Conservation (phyloP, 2,888 invertebrate species). For the Bombylius major region DNA sequence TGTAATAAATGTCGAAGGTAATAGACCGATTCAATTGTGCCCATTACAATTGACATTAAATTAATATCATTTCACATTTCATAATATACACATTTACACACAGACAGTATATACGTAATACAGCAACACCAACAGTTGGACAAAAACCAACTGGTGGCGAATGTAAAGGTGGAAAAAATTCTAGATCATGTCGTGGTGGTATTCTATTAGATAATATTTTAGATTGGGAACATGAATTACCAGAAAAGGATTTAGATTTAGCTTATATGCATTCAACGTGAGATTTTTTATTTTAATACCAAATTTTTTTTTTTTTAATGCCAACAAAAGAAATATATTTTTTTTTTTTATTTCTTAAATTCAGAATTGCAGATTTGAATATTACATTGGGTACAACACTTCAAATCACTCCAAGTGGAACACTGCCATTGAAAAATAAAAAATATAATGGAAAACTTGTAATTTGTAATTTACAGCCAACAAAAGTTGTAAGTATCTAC, state of each 20-base stretch:
- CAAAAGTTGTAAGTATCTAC: conserved; percentile 77
- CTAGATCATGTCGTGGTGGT: conserved; percentile 82
- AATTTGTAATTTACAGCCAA: conserved; percentile 94
- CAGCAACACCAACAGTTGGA: conserved; percentile 71
- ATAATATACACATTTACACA: background rate
- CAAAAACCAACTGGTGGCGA: conserved; percentile 51
- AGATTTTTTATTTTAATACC: conserved; percentile 1
- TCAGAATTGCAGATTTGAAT: conserved; percentile 81
- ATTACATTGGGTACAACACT: conserved; percentile 94
- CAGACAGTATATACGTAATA: conserved; percentile 67
- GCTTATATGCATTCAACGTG: conserved; percentile 70
- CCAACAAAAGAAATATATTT: background rate
- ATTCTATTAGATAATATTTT: conserved; percentile 79
- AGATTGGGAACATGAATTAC: conserved; percentile 95
- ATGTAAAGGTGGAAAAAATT: conserved; percentile 48
- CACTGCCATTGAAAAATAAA: conserved; percentile 73
- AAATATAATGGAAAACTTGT: conserved; percentile 79
- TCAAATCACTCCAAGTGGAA: conserved; percentile 95
- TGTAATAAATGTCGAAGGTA: conserved; percentile 80
- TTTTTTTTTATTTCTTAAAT: background rate
- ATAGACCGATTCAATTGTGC: no score
- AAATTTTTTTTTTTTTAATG: no score
- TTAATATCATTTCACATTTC: background rate
- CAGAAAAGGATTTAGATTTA: conserved; percentile 69
- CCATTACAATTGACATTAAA: no score